These are phyloP conservation scores for Scortum barcoo DNA, from an alignment of 2,113 vertebrate genomes.

Conservation along the genomic window DNA sequence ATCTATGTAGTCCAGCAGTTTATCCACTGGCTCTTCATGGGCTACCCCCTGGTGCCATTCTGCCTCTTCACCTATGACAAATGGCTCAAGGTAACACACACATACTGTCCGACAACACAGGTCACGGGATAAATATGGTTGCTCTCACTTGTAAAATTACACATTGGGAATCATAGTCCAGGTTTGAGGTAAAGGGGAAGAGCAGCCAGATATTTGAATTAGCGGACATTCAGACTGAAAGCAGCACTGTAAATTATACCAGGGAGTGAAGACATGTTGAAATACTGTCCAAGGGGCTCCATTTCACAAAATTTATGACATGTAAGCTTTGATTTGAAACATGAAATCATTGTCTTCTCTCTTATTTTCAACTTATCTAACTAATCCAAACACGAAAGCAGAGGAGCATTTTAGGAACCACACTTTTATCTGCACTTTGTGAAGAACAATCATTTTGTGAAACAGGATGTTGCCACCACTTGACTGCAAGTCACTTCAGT, in stretches of 20 bases:
- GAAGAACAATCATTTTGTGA: background rate
- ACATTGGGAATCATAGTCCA: background rate
- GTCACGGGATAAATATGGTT: background rate
- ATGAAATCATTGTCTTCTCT: background rate
- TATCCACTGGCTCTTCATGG: conserved; percentile 97
- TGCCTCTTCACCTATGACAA: conserved; percentile 97
- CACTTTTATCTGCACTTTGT: background rate
- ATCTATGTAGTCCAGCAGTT: conserved; percentile 91
- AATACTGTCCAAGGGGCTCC: background rate
- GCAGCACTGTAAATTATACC: background rate
- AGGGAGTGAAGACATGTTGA: background rate
- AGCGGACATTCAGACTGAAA: background rate
- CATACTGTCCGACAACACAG: background rate
- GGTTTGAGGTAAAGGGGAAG: background rate
- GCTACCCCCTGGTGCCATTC: conserved; percentile 94
- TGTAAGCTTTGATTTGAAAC: background rate
- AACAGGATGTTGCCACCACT: background rate
- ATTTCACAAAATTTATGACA: background rate
- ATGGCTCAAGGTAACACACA: conserved; percentile 90
- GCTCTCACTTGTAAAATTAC: background rate
- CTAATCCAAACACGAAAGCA: background rate
- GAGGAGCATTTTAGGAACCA: background rate
- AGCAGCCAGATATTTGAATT: background rate
- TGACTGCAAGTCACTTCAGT: background rate
- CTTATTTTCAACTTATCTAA: background rate